Base-by-base conservation (phyloP, 2,797 vertebrate species). In the Amblyopsis hoosieri region DNA sequence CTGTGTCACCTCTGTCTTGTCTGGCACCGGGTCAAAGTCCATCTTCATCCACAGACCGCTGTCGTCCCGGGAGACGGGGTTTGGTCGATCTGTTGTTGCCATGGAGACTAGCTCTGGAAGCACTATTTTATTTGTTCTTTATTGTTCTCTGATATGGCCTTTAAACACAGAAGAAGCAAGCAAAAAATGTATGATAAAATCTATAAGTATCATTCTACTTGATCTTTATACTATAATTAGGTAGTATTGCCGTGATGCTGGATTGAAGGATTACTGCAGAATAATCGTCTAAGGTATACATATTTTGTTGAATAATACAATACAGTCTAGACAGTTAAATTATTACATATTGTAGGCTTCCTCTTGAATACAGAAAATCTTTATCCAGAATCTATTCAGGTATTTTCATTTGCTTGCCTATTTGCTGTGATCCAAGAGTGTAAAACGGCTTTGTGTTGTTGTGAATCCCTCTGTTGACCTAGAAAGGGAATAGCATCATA, bases 21-120 rank as follows among this genome's bases (percentile, higher is more conserved):
- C 54, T 14, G 13, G 33, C 29, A 46, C 50, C 0, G 54, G 12
- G 47, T 62, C 29, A 9, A 69, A 69, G 45, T 82, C 76, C 57
- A 65, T 72, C 23, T 72, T 83, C 72, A 85, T 72, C 71, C 64
- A 69, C 37, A 73, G 47, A 49, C 71, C 72, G 7, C 45, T 10
- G 6, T 81, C 66, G 2, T 79, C 78, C 23, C 61, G 52, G 51
- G 69, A 72, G 12, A 58, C 13, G 1, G 42, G 54, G 31, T 49
- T 63, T 65, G 48, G 4, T 19, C 55, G 53, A 48, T 11, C 14
- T 37, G 15, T 62, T 37, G 64, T 69, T 62, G 78, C 75, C 83
- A 79, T 82, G 53, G 17, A 33, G 10, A 62, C 29, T 12, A 10
- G 42, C 1, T 33, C 54, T 60, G 65, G 45, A 68, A 65, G 4